phyloP scores from a whole-genome alignment of 2,797 vertebrate genomes.

The Australoheros facetus region DNA sequence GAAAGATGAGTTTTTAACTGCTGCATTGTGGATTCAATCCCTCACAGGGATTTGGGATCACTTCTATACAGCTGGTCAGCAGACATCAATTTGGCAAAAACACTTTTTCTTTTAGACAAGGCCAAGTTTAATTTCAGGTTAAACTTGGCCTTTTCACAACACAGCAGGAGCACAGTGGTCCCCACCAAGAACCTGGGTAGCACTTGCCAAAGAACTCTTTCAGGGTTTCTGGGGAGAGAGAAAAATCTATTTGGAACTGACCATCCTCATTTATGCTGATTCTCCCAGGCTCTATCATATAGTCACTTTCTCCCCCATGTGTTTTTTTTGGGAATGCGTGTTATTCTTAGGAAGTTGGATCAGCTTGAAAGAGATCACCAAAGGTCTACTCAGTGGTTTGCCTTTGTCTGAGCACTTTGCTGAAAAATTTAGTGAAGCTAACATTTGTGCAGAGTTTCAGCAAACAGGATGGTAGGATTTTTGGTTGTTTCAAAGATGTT shows the following conservation, averaged over 20 bases:
- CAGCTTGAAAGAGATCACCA: slow-evolving; percentile 22
- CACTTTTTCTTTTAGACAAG: slow-evolving; percentile 25
- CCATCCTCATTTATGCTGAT: slow-evolving; percentile 24
- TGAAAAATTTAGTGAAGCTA: slow-evolving; percentile 18
- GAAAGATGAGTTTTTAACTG: slow-evolving; percentile 62
- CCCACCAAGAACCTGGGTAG: slow-evolving; percentile 24
- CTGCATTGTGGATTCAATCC: slow-evolving; percentile 26
- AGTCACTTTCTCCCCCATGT: slow-evolving; percentile 50
- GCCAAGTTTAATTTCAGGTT: slow-evolving; percentile 50
- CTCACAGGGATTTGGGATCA: slow-evolving; percentile 29
- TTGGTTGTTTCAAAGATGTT: too few species aligned
- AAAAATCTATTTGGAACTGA: slow-evolving; percentile 58
- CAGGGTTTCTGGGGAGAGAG: slow-evolving; percentile 10
- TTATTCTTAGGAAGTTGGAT: slow-evolving; percentile 1
- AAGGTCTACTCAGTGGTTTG: slow-evolving; percentile 7
- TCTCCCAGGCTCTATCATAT: slow-evolving; percentile 36
- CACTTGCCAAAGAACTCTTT: slow-evolving; percentile 19
- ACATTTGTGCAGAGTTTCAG: background rate
- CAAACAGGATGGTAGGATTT: too few species aligned
- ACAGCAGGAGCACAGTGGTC: slow-evolving; percentile 13
- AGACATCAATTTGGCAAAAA: slow-evolving; percentile 39
- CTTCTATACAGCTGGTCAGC: slow-evolving; percentile 17
- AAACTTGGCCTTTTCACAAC: slow-evolving; percentile 20
- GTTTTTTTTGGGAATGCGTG: slow-evolving; percentile 37
- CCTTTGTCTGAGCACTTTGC: slow-evolving; percentile 16